phyloP scores from a whole-genome alignment of 1,140 invertebrate genomes.

The Dinoponera quadriceps region DNA sequence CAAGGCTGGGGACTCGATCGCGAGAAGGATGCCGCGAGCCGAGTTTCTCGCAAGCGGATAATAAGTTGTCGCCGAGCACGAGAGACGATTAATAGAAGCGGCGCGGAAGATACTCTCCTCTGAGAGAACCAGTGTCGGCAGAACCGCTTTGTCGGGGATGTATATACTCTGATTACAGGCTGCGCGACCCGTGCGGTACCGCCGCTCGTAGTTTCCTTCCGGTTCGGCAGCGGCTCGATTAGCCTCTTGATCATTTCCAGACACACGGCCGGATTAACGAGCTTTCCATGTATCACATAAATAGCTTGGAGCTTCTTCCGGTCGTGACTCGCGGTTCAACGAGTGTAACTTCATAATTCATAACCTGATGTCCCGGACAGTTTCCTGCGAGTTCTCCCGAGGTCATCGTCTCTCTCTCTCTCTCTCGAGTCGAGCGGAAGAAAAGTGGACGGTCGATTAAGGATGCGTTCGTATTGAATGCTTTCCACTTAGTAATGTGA shows the following conservation, averaged over 20 bases:
- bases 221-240: not conserved
- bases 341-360: constrained; percentile 47
- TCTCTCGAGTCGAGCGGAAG: not conserved
- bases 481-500: too few species aligned
- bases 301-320: not conserved
- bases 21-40: too few species aligned
- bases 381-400: not conserved
- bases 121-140: constrained; percentile 42
- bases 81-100: not conserved
- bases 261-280: not conserved
- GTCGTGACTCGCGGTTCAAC: not conserved
- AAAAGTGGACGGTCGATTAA: constrained; percentile 12
- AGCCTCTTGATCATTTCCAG: constrained; percentile 16
- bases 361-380: constrained; percentile 8
- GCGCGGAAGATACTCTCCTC: not conserved
- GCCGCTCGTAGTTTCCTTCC: constrained; percentile 42
- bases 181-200: constrained; percentile 26
- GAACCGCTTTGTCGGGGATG: constrained; percentile 31
- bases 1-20: not conserved
- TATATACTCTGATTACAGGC: constrained; percentile 25
- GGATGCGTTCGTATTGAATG: too few species aligned
- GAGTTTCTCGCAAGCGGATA: too few species aligned
- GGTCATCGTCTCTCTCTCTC: not conserved
- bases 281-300: constrained; percentile 19
- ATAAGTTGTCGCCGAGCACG: not conserved